These are phyloP conservation scores for Sabellastarte sp. DNA, from an alignment of 2,888 invertebrate genomes.

Conservation along the genomic window DNA sequence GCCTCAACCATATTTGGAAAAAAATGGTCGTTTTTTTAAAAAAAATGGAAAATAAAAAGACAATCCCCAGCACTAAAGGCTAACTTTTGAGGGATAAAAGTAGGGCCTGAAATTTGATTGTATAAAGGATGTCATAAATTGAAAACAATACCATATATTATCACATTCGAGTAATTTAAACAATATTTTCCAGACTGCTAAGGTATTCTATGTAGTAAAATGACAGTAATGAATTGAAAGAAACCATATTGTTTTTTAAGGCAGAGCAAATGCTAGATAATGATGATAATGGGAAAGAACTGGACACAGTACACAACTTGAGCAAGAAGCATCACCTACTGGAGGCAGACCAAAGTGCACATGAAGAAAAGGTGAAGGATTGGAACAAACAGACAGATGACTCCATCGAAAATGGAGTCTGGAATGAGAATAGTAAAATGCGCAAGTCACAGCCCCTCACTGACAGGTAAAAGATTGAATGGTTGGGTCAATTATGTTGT, in stretches of 20 bases:
- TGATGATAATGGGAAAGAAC: slow-evolving; percentile 96
- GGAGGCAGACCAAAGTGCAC: slow-evolving; percentile 93
- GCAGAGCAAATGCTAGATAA: slow-evolving; percentile 86
- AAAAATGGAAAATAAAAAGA: too few species aligned
- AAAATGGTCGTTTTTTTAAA: too few species aligned
- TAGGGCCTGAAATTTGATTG: too few species aligned
- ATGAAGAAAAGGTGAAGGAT: slow-evolving; percentile 72
- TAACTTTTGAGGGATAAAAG: too few species aligned
- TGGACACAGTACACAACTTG: slow-evolving; percentile 96
- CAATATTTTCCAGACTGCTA: background rate
- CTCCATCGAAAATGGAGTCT: slow-evolving; percentile 83
- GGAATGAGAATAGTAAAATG: slow-evolving; percentile 89
- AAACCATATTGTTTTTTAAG: slow-evolving; percentile 30
- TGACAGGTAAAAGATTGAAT: slow-evolving; percentile 80
- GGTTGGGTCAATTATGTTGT: too few species aligned
- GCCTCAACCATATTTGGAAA: too few species aligned
- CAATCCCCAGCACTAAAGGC: too few species aligned
- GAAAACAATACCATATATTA: background rate
- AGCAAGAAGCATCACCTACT: slow-evolving; percentile 88
- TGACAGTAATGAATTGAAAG: too few species aligned
- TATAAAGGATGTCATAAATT: too few species aligned
- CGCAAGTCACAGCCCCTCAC: slow-evolving; percentile 94
- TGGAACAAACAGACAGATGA: slow-evolving; percentile 97
- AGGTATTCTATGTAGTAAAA: too few species aligned
- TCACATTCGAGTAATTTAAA: background rate